Evolutionary conservation across 2,888 invertebrate genomes (phyloP).

Genomic region (Imbricaverruca yamaguchii): DNA sequence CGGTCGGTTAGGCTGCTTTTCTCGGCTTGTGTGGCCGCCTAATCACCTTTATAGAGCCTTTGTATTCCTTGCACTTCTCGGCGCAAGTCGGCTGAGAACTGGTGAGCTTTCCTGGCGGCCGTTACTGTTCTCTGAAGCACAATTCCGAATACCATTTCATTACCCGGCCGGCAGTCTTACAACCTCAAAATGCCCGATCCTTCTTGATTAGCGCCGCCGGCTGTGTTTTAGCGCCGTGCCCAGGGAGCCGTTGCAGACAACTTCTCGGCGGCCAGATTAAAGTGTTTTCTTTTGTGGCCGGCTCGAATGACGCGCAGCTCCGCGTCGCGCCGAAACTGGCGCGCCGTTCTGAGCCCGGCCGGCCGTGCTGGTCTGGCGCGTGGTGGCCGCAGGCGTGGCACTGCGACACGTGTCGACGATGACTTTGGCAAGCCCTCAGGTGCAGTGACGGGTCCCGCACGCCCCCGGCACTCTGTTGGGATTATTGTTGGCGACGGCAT

Average conservation of each 20-base stretch:
- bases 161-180: constrained; percentile 12
- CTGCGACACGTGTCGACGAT: no score
- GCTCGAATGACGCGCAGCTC: not conserved
- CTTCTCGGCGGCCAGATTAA: constrained; percentile 17
- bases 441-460: no score
- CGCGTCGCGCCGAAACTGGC: no score
- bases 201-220: constrained; percentile 9
- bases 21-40: not conserved
- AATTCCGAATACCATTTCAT: constrained; percentile 19
- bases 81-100: not conserved
- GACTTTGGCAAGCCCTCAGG: no score
- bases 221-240: constrained; percentile 3
- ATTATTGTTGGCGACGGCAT: no score
- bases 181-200: constrained; percentile 14
- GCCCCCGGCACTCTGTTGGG: no score
- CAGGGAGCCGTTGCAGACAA: constrained; percentile 9
- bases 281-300: constrained; percentile 14
- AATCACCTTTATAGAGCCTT: constrained; percentile 9
- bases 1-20: not conserved
- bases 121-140: not conserved
- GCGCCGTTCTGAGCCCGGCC: no score
- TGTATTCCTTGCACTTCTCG: constrained; percentile 12
- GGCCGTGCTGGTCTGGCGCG: no score
- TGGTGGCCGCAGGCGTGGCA: no score
- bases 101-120: not conserved